phyloP scores from a whole-genome alignment of 1,140 invertebrate genomes.

The Papilio dardanus region DNA sequence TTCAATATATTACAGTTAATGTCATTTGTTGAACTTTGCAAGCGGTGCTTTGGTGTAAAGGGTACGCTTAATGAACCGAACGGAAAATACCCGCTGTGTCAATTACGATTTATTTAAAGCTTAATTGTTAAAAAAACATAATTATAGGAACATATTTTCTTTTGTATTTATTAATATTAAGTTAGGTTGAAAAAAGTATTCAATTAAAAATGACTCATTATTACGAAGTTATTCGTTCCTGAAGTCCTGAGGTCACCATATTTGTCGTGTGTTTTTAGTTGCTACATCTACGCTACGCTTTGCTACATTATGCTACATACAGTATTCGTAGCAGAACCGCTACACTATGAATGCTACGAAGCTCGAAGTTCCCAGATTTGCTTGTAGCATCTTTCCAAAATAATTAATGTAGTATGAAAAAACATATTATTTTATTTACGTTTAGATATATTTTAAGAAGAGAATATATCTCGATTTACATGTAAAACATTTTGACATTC shows the following conservation, averaged over 20 bases:
- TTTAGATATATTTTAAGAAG: not conserved
- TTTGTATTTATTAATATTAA: not conserved
- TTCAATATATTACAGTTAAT: constrained; percentile 26
- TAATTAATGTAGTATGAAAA: not conserved
- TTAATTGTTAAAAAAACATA: not conserved
- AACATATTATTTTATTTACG: not conserved
- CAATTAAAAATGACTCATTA: too few species aligned
- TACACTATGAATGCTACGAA: not conserved
- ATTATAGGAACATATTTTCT: not conserved
- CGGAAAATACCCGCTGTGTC: constrained; percentile 39
- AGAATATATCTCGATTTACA: too few species aligned
- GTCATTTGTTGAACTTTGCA: constrained; percentile 36
- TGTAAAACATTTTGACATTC: too few species aligned
- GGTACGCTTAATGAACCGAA: constrained; percentile 29
- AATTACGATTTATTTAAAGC: constrained; percentile 16
- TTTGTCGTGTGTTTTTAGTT: not conserved
- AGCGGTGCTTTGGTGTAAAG: constrained; percentile 5
- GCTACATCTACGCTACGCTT: not conserved
- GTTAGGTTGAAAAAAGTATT: not conserved
- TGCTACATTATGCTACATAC: not conserved
- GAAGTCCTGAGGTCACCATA: too few species aligned
- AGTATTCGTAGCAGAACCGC: not conserved
- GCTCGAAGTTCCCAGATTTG: not conserved
- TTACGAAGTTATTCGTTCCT: too few species aligned
- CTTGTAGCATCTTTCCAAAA: not conserved